A percentile compares a stretch with the other conserved stretches of the same genome.
Conservation (phyloP, 2,888 invertebrate genomes). For the Stenurella melanura region DNA sequence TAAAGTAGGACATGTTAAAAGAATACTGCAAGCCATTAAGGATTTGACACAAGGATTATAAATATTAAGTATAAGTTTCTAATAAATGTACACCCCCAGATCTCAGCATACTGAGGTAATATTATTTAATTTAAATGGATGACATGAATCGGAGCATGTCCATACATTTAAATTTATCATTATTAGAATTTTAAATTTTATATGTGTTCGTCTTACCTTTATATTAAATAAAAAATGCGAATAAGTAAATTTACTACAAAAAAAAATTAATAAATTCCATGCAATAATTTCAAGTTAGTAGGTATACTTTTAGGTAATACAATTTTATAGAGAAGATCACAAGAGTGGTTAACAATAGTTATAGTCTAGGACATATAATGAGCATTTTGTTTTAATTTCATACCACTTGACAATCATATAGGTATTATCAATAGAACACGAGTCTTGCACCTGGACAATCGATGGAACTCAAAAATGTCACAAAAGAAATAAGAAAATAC, state of each 20-base stretch:
- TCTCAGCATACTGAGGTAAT: constrained; percentile 48
- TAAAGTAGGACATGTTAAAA: constrained; percentile 97
- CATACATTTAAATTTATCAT: not conserved
- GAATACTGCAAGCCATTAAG: constrained; percentile 94
- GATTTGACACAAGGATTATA: constrained; percentile 78
- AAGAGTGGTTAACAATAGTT: too few species aligned
- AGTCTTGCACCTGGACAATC: too few species aligned
- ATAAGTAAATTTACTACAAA: not conserved
- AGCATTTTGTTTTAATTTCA: too few species aligned
- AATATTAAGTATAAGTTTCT: constrained; percentile 52
- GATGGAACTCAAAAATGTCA: too few species aligned
- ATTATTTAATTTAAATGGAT: constrained; percentile 13
- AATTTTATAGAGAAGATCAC: not conserved
- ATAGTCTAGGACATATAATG: too few species aligned
- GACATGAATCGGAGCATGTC: not conserved
- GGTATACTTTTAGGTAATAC: not conserved
- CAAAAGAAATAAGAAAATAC: too few species aligned
- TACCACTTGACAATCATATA: too few species aligned
- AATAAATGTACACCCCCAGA: constrained; percentile 47
- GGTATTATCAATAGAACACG: too few species aligned
- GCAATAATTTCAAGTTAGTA: not conserved
- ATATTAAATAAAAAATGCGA: not conserved
- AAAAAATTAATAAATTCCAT: not conserved
- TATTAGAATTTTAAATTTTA: not conserved
- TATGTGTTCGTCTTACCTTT: not conserved